phyloP scores from a whole-genome alignment of 2,113 vertebrate genomes.

The Plotosus lineatus region DNA sequence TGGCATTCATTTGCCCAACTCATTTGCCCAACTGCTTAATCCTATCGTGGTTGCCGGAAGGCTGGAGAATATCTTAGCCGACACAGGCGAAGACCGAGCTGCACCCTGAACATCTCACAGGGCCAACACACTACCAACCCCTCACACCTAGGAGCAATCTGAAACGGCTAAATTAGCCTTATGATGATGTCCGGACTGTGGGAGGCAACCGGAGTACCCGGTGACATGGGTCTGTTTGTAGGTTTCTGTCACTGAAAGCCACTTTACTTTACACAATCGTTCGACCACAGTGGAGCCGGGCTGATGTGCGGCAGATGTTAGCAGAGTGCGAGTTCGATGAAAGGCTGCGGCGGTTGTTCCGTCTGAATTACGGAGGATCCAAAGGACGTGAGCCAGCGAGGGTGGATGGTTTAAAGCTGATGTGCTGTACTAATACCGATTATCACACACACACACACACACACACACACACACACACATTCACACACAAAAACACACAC shows the following conservation, averaged over 20 bases:
- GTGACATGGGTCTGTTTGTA: background rate
- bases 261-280: background rate
- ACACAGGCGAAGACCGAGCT: too few relatives aligned
- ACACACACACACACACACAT: slow-evolving; percentile 2
- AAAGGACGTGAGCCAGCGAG: slow-evolving; percentile 61
- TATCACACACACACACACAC: slow-evolving; percentile 18
- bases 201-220: too few relatives aligned
- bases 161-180: too few relatives aligned
- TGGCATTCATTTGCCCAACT: too few relatives aligned
- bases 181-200: too few relatives aligned
- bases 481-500: slow-evolving; percentile 1
- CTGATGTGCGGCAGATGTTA: slow-evolving; percentile 25
- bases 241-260: too few relatives aligned
- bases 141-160: too few relatives aligned
- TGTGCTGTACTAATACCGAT: slow-evolving; percentile 58
- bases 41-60: too few relatives aligned
- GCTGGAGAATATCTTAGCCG: too few relatives aligned
- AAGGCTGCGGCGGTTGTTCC: background rate
- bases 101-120: too few relatives aligned
- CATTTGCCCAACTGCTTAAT: too few relatives aligned
- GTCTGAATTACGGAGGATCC: slow-evolving; percentile 38
- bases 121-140: too few relatives aligned
- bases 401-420: slow-evolving; percentile 67
- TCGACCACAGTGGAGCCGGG: background rate
- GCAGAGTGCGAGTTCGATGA: background rate